A percentile compares a stretch with the other conserved stretches of the same genome.
These are phyloP conservation scores for Liolophura sinensis DNA, from an alignment of 1,140 invertebrate genomes.

Conservation along the genomic window DNA sequence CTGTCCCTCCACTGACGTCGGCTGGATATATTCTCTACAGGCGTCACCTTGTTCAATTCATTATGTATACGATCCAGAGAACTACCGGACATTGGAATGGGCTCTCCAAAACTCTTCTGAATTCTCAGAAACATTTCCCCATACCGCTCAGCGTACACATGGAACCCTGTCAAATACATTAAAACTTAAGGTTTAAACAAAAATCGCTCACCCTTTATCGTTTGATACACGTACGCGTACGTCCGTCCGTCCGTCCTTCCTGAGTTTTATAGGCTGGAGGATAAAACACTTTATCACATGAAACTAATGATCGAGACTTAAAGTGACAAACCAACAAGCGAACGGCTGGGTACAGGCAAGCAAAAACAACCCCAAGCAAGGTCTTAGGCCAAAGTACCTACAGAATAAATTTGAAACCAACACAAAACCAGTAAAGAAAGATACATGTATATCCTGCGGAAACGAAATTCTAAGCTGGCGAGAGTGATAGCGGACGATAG, in stretches of 20 bases:
- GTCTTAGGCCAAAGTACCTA: neutral
- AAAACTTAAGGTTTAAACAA: too few relatives aligned
- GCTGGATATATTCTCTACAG: slow-evolving; percentile 38
- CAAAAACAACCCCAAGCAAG: neutral
- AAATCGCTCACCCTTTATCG: too few relatives aligned
- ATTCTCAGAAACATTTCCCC: slow-evolving; percentile 76
- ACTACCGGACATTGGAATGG: slow-evolving; percentile 67
- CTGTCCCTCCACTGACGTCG: slow-evolving; percentile 79
- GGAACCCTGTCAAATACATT: slow-evolving; percentile 63
- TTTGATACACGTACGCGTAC: too few relatives aligned
- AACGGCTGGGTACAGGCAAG: neutral
- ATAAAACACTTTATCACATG: too few relatives aligned
- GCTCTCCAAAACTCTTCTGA: slow-evolving; percentile 74
- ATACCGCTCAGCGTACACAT: slow-evolving; percentile 76
- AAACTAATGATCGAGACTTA: too few relatives aligned
- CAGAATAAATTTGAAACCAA: neutral
- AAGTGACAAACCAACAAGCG: neutral
- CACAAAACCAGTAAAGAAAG: too few relatives aligned
- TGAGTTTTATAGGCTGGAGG: too few relatives aligned
- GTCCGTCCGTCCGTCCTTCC: too few relatives aligned
- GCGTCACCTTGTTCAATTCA: slow-evolving; percentile 65
- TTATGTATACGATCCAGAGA: slow-evolving; percentile 53
- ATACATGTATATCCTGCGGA: too few relatives aligned
- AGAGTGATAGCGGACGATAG: too few relatives aligned
- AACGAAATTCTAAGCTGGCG: too few relatives aligned